Percentiles rank a stretch among this genome's conserved stretches.
Conservation (phyloP, 64 coral and sea anemone species). For the Cladopsammia gracilis region DNA sequence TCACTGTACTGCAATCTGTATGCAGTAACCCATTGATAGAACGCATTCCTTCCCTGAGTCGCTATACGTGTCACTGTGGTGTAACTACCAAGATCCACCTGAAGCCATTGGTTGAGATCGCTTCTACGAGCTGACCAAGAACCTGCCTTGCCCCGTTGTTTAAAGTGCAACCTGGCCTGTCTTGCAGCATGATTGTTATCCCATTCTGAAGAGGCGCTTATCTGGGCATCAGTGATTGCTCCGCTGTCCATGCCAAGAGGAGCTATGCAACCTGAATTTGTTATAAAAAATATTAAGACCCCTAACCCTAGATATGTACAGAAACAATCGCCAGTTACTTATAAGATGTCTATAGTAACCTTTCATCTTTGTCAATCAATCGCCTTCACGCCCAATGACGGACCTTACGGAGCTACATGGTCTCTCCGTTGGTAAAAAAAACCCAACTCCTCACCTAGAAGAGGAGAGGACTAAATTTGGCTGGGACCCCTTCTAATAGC, state of each 20-base stretch:
- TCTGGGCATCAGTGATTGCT: constrained; percentile 16
- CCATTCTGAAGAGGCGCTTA: constrained; percentile 14
- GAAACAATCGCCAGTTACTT: too few relatives aligned
- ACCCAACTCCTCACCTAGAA: too few relatives aligned
- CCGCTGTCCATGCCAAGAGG: constrained; percentile 16
- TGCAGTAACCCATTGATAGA: constrained; percentile 22
- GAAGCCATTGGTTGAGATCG: constrained; percentile 24
- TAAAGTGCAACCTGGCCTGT: constrained; percentile 17
- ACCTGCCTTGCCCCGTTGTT: not conserved
- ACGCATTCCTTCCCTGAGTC: not conserved
- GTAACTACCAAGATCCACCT: not conserved
- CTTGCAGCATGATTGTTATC: not conserved
- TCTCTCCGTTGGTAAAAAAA: too few relatives aligned
- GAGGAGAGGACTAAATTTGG: too few relatives aligned
- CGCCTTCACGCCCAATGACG: too few relatives aligned
- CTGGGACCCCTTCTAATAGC: too few relatives aligned
- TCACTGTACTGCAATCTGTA: constrained; percentile 12
- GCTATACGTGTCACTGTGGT: constrained; percentile 19
- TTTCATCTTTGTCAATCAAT: too few relatives aligned
- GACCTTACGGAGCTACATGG: too few relatives aligned
- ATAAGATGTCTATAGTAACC: too few relatives aligned
- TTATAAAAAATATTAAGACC: too few relatives aligned
- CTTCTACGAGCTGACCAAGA: not conserved
- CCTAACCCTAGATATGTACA: too few relatives aligned
- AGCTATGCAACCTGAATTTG: not conserved